Evolutionary conservation across 2,888 invertebrate species (phyloP).

Genomic region (Caenorhabditis becei): DNA sequence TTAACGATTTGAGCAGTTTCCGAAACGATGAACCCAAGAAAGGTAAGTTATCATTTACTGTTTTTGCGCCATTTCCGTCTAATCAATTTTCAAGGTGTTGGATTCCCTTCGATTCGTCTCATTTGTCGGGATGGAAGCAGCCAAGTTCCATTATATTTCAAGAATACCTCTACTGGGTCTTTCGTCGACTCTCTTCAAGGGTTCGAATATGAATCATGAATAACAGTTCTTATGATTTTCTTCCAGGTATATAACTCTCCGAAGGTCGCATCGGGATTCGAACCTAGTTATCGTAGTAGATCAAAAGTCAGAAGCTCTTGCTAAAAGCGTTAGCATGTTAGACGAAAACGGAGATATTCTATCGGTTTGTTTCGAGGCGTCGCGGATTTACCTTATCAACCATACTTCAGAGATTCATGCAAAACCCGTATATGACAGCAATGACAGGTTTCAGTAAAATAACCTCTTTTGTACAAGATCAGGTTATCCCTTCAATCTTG

Average conservation of each 20-base stretch:
- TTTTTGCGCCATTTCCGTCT: not conserved
- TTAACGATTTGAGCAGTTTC: slow-evolving; percentile 79
- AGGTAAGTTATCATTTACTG: slow-evolving; percentile 20
- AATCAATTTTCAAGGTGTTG: slow-evolving; percentile 9
- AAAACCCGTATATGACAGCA: slow-evolving; percentile 90
- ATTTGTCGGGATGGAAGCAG: slow-evolving; percentile 87
- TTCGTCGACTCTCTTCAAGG: slow-evolving; percentile 85
- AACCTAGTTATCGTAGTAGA: slow-evolving; percentile 87
- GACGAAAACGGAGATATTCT: slow-evolving; percentile 84
- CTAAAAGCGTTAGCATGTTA: slow-evolving; percentile 91
- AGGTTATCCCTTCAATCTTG: slow-evolving; percentile 76
- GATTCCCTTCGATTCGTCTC: slow-evolving; percentile 83
- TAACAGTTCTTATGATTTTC: not conserved
- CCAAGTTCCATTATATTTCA: slow-evolving; percentile 91
- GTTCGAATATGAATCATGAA: slow-evolving; percentile 63
- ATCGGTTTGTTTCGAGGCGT: slow-evolving; percentile 77
- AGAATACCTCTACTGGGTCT: slow-evolving; percentile 90
- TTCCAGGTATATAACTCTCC: slow-evolving; percentile 77
- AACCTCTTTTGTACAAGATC: slow-evolving; percentile 87
- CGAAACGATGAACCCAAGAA: slow-evolving; percentile 73
- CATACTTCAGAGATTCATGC: slow-evolving; percentile 84
- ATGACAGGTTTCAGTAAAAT: slow-evolving; percentile 92
- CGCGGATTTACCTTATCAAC: not conserved
- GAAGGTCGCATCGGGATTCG: slow-evolving; percentile 87
- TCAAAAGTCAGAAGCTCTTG: slow-evolving; percentile 86